Evolutionary conservation across 2,797 vertebrate genomes (phyloP), one percentile per base, ranked within the genome.

Genomic region (Chaunax sp.): DNA sequence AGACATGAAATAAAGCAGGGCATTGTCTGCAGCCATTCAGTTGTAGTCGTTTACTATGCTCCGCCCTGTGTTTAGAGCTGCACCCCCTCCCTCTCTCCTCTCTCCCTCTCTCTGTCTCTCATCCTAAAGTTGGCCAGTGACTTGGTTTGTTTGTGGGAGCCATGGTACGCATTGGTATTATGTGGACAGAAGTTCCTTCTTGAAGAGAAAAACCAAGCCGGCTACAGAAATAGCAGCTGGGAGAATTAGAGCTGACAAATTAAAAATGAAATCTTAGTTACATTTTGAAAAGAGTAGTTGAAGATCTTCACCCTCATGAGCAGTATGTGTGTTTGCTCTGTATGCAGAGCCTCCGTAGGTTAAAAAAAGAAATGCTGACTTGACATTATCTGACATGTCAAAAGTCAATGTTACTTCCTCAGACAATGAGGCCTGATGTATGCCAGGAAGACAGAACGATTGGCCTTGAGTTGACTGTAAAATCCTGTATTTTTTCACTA

Each of bases 131-230:
- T 77, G 59, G 60, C 69, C 81, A 75, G 73, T 89, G 72, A 84
- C 83, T 79, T 85, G 81, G 80, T 75, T 79, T 82, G 86, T 91
- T 84, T 88, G 86, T 71, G 85, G 88, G 83, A 86, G 82, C 80
- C 83, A 87, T 87, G 83, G 84, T 78, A 81, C 66, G 85, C 87
- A 56, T 78, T 90, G 81, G 86, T 89, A 90, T 90, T 87, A 72
- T 72, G 56, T 78, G 82, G 83, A 90, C 91, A 90, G 75, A 77
- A 84, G 89, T 84, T 72, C 83, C 77, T 68, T 89, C 75, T 75
- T 5, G 12, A 13, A 57, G 74, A 91, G 81, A 76, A 90, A 78
- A 16, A 49, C 23, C 23, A 13, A 23, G 18, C 9, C n/a, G 12
- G 44, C 19, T 46, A 22, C 75, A 71, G 78, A 86, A 54, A 77